A percentile compares a stretch with the other conserved stretches of the same genome.
Conservation (phyloP, 2,888 invertebrate species). For the Phaonia tiefii region DNA sequence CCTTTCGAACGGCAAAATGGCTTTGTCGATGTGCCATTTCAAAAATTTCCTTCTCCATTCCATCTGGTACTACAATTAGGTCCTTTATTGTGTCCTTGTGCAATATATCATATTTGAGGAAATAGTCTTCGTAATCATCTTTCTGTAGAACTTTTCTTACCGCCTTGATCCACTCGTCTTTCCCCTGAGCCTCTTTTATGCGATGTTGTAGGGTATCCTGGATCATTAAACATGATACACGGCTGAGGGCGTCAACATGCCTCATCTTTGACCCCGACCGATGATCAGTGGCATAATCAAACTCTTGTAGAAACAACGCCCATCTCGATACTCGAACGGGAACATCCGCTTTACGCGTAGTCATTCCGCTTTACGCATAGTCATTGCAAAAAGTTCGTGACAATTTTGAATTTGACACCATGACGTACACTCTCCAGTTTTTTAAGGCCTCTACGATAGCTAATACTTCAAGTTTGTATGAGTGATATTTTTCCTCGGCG, state of each 20-base stretch:
- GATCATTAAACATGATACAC: slow-evolving; percentile 66
- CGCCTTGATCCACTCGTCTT: slow-evolving; percentile 53
- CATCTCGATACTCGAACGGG: slow-evolving; percentile 52
- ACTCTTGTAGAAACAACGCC: slow-evolving; percentile 60
- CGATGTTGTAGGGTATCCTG: slow-evolving; percentile 39
- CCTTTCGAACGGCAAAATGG: slow-evolving; percentile 74
- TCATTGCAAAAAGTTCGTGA: slow-evolving; percentile 58
- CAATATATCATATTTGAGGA: slow-evolving; percentile 55
- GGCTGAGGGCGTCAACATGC: slow-evolving; percentile 52
- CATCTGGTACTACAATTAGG: slow-evolving; percentile 73
- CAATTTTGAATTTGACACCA: slow-evolving; percentile 45
- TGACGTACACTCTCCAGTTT: slow-evolving; percentile 65
- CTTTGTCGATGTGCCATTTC: slow-evolving; percentile 74
- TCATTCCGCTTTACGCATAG: slow-evolving; percentile 53
- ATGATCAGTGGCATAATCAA: slow-evolving; percentile 59
- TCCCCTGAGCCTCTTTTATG: slow-evolving; percentile 42
- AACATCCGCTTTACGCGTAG: slow-evolving; percentile 55
- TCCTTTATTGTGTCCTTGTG: slow-evolving; percentile 55
- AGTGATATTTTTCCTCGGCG: too few relatives aligned
- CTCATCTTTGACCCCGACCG: slow-evolving; percentile 46
- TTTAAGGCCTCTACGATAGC: too few relatives aligned
- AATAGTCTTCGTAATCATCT: slow-evolving; percentile 52
- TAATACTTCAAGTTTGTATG: too few relatives aligned
- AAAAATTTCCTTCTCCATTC: slow-evolving; percentile 75
- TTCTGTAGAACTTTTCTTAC: slow-evolving; percentile 48